Evolutionary conservation across 2,113 vertebrate genomes (phyloP).

Genomic region (Empidonax traillii): DNA sequence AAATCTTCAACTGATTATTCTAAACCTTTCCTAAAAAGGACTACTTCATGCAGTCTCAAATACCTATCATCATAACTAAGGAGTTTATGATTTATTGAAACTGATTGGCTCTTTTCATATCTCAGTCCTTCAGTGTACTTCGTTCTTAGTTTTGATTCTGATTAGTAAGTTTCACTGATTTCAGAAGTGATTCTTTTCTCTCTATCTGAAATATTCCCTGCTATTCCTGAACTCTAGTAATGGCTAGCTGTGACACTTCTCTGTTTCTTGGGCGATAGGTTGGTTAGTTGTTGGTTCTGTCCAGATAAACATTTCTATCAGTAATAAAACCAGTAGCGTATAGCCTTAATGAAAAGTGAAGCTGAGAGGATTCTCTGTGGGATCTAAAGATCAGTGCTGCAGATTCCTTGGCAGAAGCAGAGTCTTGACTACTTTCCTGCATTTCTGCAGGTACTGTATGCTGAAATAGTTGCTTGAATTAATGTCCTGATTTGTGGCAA

Average conservation of each 20-base stretch:
- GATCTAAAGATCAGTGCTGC: not conserved
- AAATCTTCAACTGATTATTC: not conserved
- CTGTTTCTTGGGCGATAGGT: not conserved
- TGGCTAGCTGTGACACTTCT: not conserved
- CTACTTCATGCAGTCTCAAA: not conserved
- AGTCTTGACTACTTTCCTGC: not conserved
- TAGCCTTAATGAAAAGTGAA: not conserved
- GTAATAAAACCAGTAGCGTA: not conserved
- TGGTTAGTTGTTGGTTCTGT: not conserved
- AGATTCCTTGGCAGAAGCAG: not conserved
- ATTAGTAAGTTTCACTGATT: not conserved
- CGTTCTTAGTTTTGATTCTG: not conserved
- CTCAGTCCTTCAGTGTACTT: not conserved
- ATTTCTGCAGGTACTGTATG: not conserved
- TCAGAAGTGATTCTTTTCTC: not conserved
- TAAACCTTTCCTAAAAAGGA: not conserved
- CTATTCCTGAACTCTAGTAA: not conserved
- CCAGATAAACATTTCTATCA: not conserved
- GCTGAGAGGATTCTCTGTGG: not conserved
- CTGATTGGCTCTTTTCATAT: not conserved
- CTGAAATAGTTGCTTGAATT: not conserved
- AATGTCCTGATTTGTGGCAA: not conserved
- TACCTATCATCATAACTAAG: accelerated
- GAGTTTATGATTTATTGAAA: not conserved
- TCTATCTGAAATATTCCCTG: not conserved